phyloP scores from a whole-genome alignment of 1,140 invertebrate species.

The Zeugodacus cucurbitae region DNA sequence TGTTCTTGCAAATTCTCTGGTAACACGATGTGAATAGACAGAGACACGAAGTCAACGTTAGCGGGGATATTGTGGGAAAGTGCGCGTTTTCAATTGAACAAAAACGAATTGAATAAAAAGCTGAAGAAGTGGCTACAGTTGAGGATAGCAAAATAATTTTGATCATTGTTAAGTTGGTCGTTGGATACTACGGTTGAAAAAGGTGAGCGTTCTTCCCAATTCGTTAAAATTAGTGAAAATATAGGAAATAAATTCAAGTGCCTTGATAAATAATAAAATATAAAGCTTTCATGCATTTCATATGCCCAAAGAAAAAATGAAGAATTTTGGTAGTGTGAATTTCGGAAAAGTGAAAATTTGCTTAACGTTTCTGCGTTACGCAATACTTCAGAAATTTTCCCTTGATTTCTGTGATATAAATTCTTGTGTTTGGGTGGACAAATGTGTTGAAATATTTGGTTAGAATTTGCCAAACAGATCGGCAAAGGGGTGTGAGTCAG shows the following conservation, averaged over 20 bases:
- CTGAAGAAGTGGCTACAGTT: slow-evolving; percentile 45
- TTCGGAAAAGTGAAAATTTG: slow-evolving; percentile 28
- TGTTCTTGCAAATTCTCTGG: slow-evolving; percentile 24
- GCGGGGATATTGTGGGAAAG: not conserved
- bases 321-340: not conserved
- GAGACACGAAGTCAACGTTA: not conserved
- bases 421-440: not conserved
- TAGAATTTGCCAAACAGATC: not conserved
- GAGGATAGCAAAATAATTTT: slow-evolving; percentile 55
- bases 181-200: slow-evolving; percentile 66
- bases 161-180: slow-evolving; percentile 66
- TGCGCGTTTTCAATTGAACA: slow-evolving; percentile 42
- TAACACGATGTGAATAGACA: not conserved
- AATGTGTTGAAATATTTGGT: not conserved
- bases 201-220: slow-evolving; percentile 35
- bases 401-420: not conserved
- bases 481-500: not conserved
- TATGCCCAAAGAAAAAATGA: not conserved
- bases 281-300: not conserved
- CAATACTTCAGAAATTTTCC: not conserved
- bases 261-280: not conserved
- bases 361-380: not conserved
- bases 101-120: slow-evolving; percentile 42
- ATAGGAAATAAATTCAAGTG: slow-evolving; percentile 23
- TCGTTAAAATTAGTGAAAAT: slow-evolving; percentile 45